A percentile compares a stretch with the other conserved stretches of the same genome.
Evolutionary conservation across 2,888 invertebrate genomes (phyloP).

Genomic region (Yponomeuta sedellus): DNA sequence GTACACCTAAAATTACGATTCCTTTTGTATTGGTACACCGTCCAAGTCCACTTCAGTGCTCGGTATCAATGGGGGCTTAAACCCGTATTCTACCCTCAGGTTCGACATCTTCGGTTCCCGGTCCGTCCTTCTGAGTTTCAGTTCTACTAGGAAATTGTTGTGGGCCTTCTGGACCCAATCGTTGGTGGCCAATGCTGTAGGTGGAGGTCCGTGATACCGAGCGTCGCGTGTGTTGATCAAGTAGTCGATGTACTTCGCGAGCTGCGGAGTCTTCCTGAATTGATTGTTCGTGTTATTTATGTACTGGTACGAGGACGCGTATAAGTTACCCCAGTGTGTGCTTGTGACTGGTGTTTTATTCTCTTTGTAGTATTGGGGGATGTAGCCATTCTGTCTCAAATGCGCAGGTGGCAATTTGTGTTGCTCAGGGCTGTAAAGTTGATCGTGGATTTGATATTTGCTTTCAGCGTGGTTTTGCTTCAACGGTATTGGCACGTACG

Average conservation of each 20-base stretch:
- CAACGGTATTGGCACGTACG: conserved; percentile 32
- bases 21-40: conserved; percentile 76
- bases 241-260: conserved; percentile 37
- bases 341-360: conserved; percentile 14
- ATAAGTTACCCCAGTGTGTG: conserved; percentile 48
- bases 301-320: conserved; percentile 58
- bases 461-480: background rate
- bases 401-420: conserved; percentile 24
- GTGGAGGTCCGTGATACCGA: conserved; percentile 71
- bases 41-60: conserved; percentile 87
- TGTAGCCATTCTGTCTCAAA: conserved; percentile 13
- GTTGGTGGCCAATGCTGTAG: conserved; percentile 45
- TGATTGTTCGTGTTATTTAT: conserved; percentile 36
- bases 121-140: conserved; percentile 72
- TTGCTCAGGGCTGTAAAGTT: conserved; percentile 29
- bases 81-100: conserved; percentile 87
- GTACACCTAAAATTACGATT: conserved; percentile 22
- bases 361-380: conserved; percentile 19
- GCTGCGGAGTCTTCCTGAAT: conserved; percentile 25
- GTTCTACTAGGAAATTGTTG: conserved; percentile 50
- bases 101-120: conserved; percentile 64
- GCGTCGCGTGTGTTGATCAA: conserved; percentile 31
- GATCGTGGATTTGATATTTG: conserved; percentile 27
- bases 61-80: conserved; percentile 87
- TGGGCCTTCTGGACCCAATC: conserved; percentile 41